These are phyloP conservation scores for Acleris emargana DNA, from an alignment of 2,888 invertebrate species.

Conservation along the genomic window DNA sequence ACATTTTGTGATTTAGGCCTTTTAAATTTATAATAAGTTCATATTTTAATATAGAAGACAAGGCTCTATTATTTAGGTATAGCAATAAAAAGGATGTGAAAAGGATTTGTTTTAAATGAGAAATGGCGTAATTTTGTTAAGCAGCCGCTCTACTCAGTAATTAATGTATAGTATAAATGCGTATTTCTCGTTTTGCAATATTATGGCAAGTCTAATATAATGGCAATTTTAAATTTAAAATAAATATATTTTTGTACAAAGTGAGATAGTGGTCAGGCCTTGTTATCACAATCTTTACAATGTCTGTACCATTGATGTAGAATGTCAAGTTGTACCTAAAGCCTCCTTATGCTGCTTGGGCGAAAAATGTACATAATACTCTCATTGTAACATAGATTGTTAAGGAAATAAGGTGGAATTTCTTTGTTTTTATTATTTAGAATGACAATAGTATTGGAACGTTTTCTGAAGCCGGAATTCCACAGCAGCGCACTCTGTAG, in stretches of 20 bases:
- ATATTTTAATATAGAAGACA: conserved; percentile 27
- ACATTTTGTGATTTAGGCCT: conserved; percentile 40
- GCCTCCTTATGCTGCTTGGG: too few species aligned
- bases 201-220: not conserved
- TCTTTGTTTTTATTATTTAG: too few species aligned
- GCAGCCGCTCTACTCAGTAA: conserved; percentile 1
- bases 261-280: not conserved
- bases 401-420: too few species aligned
- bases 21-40: conserved; percentile 40
- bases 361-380: too few species aligned
- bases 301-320: not conserved
- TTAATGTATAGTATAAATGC: not conserved
- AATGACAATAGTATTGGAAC: too few species aligned
- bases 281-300: not conserved
- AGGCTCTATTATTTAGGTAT: conserved; percentile 22
- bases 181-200: conserved; percentile 2
- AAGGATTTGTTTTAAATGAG: not conserved
- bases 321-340: not conserved
- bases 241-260: conserved; percentile 23
- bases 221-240: conserved; percentile 3
- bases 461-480: too few species aligned
- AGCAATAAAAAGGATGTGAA: conserved; percentile 27
- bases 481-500: too few species aligned
- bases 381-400: too few species aligned
- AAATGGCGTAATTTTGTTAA: not conserved